Evolutionary conservation across 1,140 invertebrate species (phyloP), one percentile per base, ranked within the genome.

Genomic region (Mamestra configurata): DNA sequence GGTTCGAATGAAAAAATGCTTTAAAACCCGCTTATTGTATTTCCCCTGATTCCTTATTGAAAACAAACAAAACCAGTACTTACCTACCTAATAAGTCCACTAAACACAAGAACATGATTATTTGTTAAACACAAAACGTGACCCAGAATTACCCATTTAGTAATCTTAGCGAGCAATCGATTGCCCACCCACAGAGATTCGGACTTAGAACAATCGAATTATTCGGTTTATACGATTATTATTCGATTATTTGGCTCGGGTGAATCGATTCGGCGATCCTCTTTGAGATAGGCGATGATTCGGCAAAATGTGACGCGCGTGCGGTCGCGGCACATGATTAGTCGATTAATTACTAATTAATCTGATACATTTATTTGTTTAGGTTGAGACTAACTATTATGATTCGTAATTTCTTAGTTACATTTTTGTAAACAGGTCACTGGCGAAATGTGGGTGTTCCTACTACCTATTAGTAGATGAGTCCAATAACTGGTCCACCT

Each of bases 221-320:
- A 85, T 88, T 88, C 82, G 82, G 31, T 53, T 73, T 55, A 55
- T 73, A 73, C n/a, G 66, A 87, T 88, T 88, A 88, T 84, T 89
- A 80, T 75, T 86, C 81, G 83, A 87, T 85, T 85, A 87, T 85
- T 88, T 80, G 84, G 84, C 87, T 92, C 90, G 89, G 85, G 86
- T 89, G 87, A 86, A 79, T 88, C 85, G 85, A 84, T 88, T 89
- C 90, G 90, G 88, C 53, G 90, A 93, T 93, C 80, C 77, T 55
- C 92, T 92, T 92, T 92, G 87, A 79, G 92, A 93, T 93, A 90
- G 40, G 27, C 51, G 77, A 76, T 93, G 90, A 91, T 64, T 85
- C 70, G 82, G 87, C 90, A 81, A 53, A 88, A 87, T 37, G 22
- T 61, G 46, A 71, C 72, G 86, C 86, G 86, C 86, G 88, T 87